Percentiles rank a stretch among this genome's conserved stretches.
phyloP scores from a whole-genome alignment of 2,113 vertebrate species.

The Caloenas nicobarica region DNA sequence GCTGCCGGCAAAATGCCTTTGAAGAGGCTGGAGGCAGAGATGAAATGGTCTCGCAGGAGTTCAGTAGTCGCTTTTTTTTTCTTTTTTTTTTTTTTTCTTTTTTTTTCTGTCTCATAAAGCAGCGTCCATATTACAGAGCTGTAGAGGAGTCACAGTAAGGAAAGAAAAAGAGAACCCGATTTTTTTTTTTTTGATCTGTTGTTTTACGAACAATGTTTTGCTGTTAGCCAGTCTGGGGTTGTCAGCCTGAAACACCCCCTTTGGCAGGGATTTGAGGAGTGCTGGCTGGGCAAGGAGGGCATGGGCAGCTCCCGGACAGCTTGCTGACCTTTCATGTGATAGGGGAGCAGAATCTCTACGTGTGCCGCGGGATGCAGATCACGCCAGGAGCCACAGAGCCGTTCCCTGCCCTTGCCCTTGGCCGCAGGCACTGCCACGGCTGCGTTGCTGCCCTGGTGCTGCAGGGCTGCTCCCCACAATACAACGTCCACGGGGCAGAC shows the following conservation, averaged over 20 bases:
- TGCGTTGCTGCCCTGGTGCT: neutral
- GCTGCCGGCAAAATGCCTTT: neutral
- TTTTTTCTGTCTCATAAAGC: neutral
- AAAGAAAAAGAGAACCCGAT: neutral
- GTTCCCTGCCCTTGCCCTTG: neutral
- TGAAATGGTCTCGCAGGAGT: neutral
- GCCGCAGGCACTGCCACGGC: neutral
- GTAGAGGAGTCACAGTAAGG: neutral
- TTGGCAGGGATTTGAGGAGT: neutral
- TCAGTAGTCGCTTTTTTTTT: neutral
- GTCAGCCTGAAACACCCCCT: neutral
- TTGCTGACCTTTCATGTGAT: slow-evolving; percentile 21
- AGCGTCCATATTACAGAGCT: neutral
- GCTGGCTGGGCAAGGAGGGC: neutral
- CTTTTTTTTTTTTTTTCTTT: neutral
- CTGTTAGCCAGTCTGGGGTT: neutral
- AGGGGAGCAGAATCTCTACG: neutral
- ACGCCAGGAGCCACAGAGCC: neutral
- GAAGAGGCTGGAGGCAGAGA: slow-evolving; percentile 44
- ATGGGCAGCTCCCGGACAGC: neutral
- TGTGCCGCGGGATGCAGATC: neutral
- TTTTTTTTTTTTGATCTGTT: neutral
- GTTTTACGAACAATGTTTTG: neutral
- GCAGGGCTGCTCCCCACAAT: neutral
- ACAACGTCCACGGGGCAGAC: rapidly evolving